Conservation (phyloP, 1,140 invertebrate species). For the Macrotrachela quadricornifera region DNA sequence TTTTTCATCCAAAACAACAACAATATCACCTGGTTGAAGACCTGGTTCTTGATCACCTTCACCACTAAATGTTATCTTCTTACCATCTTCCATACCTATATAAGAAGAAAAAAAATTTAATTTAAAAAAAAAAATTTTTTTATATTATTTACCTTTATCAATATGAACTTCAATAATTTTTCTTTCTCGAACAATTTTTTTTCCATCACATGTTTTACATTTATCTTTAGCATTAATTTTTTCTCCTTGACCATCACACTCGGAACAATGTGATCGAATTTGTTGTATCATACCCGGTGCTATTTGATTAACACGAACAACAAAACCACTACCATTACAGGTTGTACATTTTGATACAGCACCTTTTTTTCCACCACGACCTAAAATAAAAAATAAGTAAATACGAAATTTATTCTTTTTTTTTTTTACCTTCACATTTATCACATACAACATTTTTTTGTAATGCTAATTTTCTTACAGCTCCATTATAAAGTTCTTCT, state of each 20-base stretch:
- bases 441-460: constrained; percentile 93
- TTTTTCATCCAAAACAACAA: constrained; percentile 90
- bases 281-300: constrained; percentile 93
- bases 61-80: constrained; percentile 77
- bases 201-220: constrained; percentile 60
- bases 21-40: constrained; percentile 66
- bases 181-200: constrained; percentile 67
- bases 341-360: constrained; percentile 60
- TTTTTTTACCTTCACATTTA: constrained; percentile 57
- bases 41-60: constrained; percentile 95
- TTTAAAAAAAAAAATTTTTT: not conserved
- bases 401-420: constrained; percentile 16
- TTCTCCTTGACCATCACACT: constrained; percentile 71
- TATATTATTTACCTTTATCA: constrained; percentile 46
- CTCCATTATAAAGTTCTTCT: constrained; percentile 89
- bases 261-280: constrained; percentile 62
- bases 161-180: constrained; percentile 93
- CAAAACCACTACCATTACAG: constrained; percentile 73
- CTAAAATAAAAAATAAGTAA: too few species aligned
- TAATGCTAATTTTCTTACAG: constrained; percentile 71
- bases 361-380: constrained; percentile 60
- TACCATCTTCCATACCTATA: constrained; percentile 63
- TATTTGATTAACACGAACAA: constrained; percentile 69
- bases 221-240: constrained; percentile 63
- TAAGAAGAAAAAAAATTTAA: not conserved